Base-by-base conservation (phyloP, 2,888 invertebrate genomes). In the Ariolimax columbianus region DNA sequence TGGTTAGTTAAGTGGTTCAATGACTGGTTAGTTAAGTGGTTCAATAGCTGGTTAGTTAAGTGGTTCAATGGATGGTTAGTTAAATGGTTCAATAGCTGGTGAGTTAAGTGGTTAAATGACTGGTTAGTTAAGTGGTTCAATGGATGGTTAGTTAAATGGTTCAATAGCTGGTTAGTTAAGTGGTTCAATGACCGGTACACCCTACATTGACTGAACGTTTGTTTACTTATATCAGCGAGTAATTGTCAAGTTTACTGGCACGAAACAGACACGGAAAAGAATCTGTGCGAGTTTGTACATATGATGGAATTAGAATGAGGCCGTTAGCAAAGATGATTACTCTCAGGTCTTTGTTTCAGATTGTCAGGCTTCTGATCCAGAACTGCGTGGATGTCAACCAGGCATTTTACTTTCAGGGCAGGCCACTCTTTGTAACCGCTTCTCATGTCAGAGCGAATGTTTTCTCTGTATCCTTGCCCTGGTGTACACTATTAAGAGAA, bases 351-450 rank as follows among this genome's bases (percentile, higher is more conserved):
- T 63, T 17, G 59, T 87, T 87, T 26, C 87, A 91, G 91, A 89
- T 88, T 40, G 88, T 89, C 14, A 85, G 88, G 55, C 77, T 88
- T 72, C 89, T 91, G 89, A 89, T 91, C n/a, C 87, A 87, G 66
- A 87, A 88, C 83, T 91, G 91, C 70, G 83, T 90, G 4, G 87
- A 88, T 30, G 87, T 89, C 14, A 91, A 91, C 85, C 88, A 89
- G 80, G 82, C 88, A 19, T 85, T 91, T 38, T 89, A 89, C 83
- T 86, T 88, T 77, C 87, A 88, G 33, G 89, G 87, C 9, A 82
- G 87, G 51, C 90, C 91, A 40, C 81, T 91, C 68, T 84, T 91
- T 72, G 85, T 90, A 26, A 89, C 91, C 23, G 89, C 83, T 72
- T 83, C 85, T 17, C 87, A 87, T 26, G 83, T 85, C 30, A 47